Conservation (phyloP, 2,797 vertebrate genomes). For the Leptoclinus maculatus region DNA sequence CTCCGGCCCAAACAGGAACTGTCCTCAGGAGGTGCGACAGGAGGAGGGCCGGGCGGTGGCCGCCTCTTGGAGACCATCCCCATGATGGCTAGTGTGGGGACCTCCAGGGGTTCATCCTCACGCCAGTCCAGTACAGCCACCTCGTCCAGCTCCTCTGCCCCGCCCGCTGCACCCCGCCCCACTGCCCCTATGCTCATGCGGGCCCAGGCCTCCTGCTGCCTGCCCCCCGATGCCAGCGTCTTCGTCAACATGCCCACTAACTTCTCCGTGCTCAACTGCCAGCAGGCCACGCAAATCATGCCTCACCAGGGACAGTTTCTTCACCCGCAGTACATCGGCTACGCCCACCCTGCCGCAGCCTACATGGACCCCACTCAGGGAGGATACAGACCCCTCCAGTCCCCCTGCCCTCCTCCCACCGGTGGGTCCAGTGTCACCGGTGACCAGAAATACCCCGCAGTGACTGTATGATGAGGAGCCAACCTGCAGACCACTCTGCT, state of each 20-base stretch:
- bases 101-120: slow-evolving; percentile 94
- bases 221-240: slow-evolving; percentile 92
- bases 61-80: slow-evolving; percentile 96
- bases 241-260: slow-evolving; percentile 99
- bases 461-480: slow-evolving; percentile 91
- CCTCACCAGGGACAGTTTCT: slow-evolving; percentile 96
- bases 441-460: slow-evolving; percentile 94
- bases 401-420: slow-evolving; percentile 88
- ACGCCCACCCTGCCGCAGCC: slow-evolving; percentile 86
- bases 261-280: slow-evolving; percentile 98
- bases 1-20: slow-evolving; percentile 97
- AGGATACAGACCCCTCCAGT: slow-evolving; percentile 92
- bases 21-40: slow-evolving; percentile 86
- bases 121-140: slow-evolving; percentile 97
- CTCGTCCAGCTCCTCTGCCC: slow-evolving; percentile 96
- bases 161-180: slow-evolving; percentile 83
- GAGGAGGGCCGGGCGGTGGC: slow-evolving; percentile 84
- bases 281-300: slow-evolving; percentile 97
- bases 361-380: slow-evolving; percentile 91
- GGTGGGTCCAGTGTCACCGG: slow-evolving; percentile 80
- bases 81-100: slow-evolving; percentile 94
- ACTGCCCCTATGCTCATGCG: slow-evolving; percentile 79
- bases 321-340: slow-evolving; percentile 95
- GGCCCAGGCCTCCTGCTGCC: slow-evolving; percentile 94
- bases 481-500: slow-evolving; percentile 51